Percentiles rank a stretch among this genome's conserved stretches.
Evolutionary conservation across 2,797 vertebrate genomes (phyloP).

Genomic region (Premnoplex brunnescens): DNA sequence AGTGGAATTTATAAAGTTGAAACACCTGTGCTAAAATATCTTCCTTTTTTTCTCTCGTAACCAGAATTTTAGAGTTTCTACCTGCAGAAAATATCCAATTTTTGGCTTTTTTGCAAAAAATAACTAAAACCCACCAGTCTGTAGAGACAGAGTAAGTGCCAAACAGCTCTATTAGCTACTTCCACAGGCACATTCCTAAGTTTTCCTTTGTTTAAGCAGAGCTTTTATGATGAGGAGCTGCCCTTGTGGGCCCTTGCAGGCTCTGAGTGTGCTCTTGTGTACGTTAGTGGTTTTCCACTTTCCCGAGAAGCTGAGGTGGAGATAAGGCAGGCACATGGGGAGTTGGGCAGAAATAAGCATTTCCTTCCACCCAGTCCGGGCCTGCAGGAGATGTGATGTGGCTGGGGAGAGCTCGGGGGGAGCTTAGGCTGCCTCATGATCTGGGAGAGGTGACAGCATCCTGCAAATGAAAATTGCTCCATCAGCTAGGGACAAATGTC

Average conservation of each 20-base stretch:
- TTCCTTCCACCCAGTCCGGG: neutral
- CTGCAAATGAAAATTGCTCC: neutral
- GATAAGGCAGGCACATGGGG: neutral
- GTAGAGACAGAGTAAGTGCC: neutral
- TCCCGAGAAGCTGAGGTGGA: neutral
- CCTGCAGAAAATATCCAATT: neutral
- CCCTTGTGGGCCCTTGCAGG: rapidly evolving
- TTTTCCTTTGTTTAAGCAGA: neutral
- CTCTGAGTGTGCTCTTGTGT: neutral
- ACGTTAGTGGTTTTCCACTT: rapidly evolving
- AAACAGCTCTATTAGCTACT: neutral
- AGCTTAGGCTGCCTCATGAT: rapidly evolving
- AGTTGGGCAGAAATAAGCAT: neutral
- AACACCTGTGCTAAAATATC: neutral
- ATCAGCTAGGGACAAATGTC: neutral
- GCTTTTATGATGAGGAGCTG: neutral
- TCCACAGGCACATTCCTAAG: neutral
- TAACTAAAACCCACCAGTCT: neutral
- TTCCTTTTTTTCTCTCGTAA: neutral
- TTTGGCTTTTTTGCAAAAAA: neutral
- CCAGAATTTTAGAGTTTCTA: neutral
- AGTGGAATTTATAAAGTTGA: neutral
- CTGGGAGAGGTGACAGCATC: neutral
- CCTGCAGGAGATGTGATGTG: neutral
- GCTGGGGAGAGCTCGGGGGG: neutral